Percentiles rank a stretch among this genome's conserved stretches.
These are phyloP conservation scores for Sinosuthora webbiana DNA, from an alignment of 2,113 vertebrate species.

Conservation along the genomic window DNA sequence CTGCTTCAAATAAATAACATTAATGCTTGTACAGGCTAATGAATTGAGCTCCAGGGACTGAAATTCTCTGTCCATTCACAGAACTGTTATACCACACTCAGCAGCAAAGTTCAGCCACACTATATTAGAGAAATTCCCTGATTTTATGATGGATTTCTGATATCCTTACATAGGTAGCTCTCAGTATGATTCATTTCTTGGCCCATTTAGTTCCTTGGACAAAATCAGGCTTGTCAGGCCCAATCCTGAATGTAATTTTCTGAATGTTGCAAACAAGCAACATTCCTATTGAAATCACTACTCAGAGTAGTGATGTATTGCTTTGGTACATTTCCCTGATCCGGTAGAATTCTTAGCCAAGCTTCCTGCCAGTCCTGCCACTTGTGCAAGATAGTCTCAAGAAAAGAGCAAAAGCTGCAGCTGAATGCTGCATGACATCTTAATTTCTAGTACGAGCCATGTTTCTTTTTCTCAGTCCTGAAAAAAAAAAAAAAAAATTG, in stretches of 20 bases:
- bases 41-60: not conserved
- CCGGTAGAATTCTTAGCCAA: not conserved
- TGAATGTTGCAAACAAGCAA: not conserved
- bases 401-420: not conserved
- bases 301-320: not conserved
- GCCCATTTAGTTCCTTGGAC: not conserved
- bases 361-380: not conserved
- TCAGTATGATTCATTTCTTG: not conserved
- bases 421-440: not conserved
- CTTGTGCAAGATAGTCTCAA: not conserved
- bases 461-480: not conserved
- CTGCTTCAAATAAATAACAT: not conserved
- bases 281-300: not conserved
- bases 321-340: not conserved
- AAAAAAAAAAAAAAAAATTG: not conserved
- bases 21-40: not conserved
- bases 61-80: not conserved
- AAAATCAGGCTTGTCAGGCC: not conserved
- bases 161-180: not conserved
- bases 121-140: not conserved
- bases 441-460: not conserved
- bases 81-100: not conserved
- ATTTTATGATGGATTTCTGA: not conserved
- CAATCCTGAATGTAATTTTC: not conserved
- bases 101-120: not conserved